Evolutionary conservation across 1,140 invertebrate species (phyloP), one percentile per base, ranked within the genome.

Genomic region (Episyrphus balteatus): DNA sequence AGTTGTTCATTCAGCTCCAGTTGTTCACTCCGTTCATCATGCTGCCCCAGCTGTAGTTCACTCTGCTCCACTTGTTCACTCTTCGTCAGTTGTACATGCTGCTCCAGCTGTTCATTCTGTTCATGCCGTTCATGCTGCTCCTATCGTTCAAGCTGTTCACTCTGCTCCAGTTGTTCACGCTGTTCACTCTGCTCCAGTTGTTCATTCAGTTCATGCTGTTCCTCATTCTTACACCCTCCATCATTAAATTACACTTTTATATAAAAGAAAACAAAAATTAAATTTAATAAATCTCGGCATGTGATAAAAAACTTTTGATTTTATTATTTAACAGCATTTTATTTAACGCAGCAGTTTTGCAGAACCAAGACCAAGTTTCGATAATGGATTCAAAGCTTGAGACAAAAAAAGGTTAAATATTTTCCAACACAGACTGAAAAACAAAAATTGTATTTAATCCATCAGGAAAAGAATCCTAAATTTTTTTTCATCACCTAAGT

Each of bases 21-120:
- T 59, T 33, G 47, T 51, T 42, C 30, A 44, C 30, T 6, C 43
- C 39, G 47, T 51, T 40, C 26, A n/a, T n/a, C n/a, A 68, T 7
- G 48, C 68, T 38, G 59, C 56, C n/a, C 44, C 46, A 18, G 46
- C 47, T 43, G 42, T 50, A 21, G 66, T 44, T 21, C 33, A 46
- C 21, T 15, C 50, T 18, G 58, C 64, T 9, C 59, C 58, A n/a
- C 21, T 62, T n/a, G 19, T 55, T 11, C 36, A 51, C 14, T 44
- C 57, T 3, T 52, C 56, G 10, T 48, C 48, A 1, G 37, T 55
- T 11, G 46, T 49, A 21, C 14, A 38, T 26, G 42, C 44, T 12
- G 42, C 43, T 43, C 43, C 53, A 15, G 44, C 32, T n/a, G 34
- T 39, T 30, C 26, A 47, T 3, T 30, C 48, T 11, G 21, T 26